A percentile compares a stretch with the other conserved stretches of the same genome.
Evolutionary conservation across 2,113 vertebrate species (phyloP).

Genomic region (Crotophaga sulcirostris): DNA sequence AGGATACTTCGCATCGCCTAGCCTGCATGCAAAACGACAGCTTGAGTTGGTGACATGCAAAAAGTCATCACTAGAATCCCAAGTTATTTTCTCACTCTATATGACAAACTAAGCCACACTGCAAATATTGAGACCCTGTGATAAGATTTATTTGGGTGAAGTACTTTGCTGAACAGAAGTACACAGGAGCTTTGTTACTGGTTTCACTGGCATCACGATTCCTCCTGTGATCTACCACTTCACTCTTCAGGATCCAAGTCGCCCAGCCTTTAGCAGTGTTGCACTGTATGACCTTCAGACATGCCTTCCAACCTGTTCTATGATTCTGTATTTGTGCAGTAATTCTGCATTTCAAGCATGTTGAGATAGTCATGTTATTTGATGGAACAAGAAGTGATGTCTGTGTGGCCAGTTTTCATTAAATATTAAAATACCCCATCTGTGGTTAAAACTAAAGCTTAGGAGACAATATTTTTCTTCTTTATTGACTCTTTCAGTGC

Average conservation of each 20-base stretch:
- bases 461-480: not conserved
- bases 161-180: not conserved
- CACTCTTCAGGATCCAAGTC: not conserved
- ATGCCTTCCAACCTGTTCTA: not conserved
- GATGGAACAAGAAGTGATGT: constrained; percentile 40
- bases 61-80: not conserved
- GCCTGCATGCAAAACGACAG: not conserved
- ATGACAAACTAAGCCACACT: not conserved
- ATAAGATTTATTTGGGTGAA: not conserved
- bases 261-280: not conserved
- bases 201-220: not conserved
- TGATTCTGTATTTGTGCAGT: not conserved
- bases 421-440: constrained; percentile 40
- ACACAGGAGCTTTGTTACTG: not conserved
- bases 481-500: constrained; percentile 39
- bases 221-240: not conserved
- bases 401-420: constrained; percentile 18
- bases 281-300: not conserved
- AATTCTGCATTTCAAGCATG: constrained; percentile 4
- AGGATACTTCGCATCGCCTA: not conserved
- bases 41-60: not conserved
- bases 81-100: not conserved
- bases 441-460: constrained; percentile 22
- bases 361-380: constrained; percentile 4
- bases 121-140: not conserved